These are phyloP conservation scores for Zeugodacus cucurbitae DNA, from an alignment of 1,140 invertebrate species.

Conservation along the genomic window DNA sequence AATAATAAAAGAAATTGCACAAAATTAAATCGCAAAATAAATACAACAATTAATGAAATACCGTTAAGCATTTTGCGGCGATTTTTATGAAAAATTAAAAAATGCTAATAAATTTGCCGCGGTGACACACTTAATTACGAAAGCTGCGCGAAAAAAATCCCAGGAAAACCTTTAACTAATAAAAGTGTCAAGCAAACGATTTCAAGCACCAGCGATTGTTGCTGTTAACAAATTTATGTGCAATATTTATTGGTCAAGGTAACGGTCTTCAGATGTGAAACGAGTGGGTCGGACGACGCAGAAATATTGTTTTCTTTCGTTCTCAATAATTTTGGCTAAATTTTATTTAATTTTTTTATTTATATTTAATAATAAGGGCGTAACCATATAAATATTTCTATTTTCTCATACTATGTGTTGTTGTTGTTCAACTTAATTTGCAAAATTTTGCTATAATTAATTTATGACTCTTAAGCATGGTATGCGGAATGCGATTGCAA, in stretches of 20 bases:
- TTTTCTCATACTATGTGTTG: too few relatives aligned
- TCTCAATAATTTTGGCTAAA: too few relatives aligned
- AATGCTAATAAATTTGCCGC: too few relatives aligned
- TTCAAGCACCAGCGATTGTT: not conserved
- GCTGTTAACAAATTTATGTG: not conserved
- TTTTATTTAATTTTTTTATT: too few relatives aligned
- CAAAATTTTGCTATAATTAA: not conserved
- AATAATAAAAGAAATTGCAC: not conserved
- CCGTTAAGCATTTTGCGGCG: not conserved
- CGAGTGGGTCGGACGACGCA: not conserved
- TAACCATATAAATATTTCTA: too few relatives aligned
- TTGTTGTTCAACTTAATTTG: too few relatives aligned
- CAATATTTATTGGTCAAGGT: slow-evolving; percentile 21
- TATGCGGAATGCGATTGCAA: not conserved
- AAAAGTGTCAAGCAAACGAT: slow-evolving; percentile 20
- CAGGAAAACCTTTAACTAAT: not conserved
- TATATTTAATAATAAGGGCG: too few relatives aligned
- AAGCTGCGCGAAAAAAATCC: not conserved
- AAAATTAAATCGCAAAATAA: not conserved
- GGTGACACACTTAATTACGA: not conserved
- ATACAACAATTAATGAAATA: not conserved
- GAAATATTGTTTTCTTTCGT: not conserved
- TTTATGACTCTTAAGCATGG: not conserved
- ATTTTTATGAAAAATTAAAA: not conserved
- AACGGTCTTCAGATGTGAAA: not conserved